Evolutionary conservation across 2,797 vertebrate species (phyloP).

Genomic region (Poeciliopsis presidionis): DNA sequence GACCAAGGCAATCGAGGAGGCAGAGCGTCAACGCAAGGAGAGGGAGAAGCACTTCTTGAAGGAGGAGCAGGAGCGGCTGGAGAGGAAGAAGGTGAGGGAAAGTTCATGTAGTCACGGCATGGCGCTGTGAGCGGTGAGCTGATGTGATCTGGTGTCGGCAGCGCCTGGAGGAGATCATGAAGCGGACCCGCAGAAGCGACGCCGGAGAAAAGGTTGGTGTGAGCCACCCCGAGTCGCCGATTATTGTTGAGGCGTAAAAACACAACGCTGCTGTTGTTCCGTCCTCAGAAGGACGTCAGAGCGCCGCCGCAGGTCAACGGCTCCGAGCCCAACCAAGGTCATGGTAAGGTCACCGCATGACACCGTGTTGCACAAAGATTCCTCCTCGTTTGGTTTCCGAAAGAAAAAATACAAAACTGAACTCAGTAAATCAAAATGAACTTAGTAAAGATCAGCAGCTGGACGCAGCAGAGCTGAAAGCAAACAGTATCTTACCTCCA

Average conservation of each 20-base stretch:
- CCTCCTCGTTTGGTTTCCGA: neutral
- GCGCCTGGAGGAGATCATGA: conserved; percentile 99
- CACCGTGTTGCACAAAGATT: neutral
- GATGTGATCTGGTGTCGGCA: conserved; percentile 56
- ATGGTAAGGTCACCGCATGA: conserved; percentile 38
- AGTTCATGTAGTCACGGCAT: conserved; percentile 3
- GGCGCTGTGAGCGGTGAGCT: neutral
- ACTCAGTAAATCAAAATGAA: neutral
- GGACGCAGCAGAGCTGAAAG: neutral
- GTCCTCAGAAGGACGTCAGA: conserved; percentile 76
- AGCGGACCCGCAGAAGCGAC: conserved; percentile 93
- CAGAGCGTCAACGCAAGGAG: conserved; percentile 89
- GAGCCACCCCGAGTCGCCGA: neutral
- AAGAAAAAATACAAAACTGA: neutral
- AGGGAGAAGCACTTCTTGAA: conserved; percentile 96
- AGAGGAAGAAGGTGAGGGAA: conserved; percentile 88
- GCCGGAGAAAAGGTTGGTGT: conserved; percentile 85
- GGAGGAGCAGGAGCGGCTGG: conserved; percentile 93
- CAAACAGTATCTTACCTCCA: neutral
- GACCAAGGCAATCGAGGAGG: conserved; percentile 86
- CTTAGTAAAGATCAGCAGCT: neutral
- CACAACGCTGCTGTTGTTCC: conserved; percentile 23
- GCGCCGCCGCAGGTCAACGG: conserved; percentile 72
- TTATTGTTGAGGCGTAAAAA: conserved; percentile 9
- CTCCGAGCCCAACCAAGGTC: conserved; percentile 41